A percentile compares a stretch with the other conserved stretches of the same genome.
Evolutionary conservation across 2,888 invertebrate genomes (phyloP).

Genomic region (Perdita meconis): DNA sequence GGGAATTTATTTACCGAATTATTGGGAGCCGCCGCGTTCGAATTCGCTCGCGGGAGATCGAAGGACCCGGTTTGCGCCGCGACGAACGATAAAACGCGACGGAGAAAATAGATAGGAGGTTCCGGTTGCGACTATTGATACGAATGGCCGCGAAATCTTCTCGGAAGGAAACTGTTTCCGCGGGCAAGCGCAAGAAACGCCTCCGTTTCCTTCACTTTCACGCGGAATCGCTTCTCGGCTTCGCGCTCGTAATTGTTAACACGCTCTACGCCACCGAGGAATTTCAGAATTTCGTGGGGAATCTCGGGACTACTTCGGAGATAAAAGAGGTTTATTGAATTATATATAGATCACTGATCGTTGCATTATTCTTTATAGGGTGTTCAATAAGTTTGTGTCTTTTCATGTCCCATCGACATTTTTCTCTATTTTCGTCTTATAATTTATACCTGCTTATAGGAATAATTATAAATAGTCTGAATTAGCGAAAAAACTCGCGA

Average conservation of each 20-base stretch:
- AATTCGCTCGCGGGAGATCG: neutral
- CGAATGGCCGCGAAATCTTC: neutral
- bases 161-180: neutral
- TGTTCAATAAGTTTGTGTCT: too few relatives aligned
- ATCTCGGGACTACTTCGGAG: too few relatives aligned
- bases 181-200: neutral
- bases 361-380: too few relatives aligned
- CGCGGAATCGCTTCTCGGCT: constrained; percentile 25
- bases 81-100: constrained; percentile 11
- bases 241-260: constrained; percentile 42
- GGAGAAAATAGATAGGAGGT: neutral
- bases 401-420: too few relatives aligned
- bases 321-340: too few relatives aligned
- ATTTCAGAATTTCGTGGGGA: too few relatives aligned
- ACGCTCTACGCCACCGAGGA: too few relatives aligned
- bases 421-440: too few relatives aligned
- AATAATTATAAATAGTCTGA: too few relatives aligned
- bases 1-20: constrained; percentile 44
- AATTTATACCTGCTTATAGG: too few relatives aligned
- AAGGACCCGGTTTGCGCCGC: neutral
- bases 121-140: neutral
- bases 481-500: too few relatives aligned
- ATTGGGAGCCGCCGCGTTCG: constrained; percentile 20
- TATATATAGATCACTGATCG: too few relatives aligned
- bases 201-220: constrained; percentile 18